Conservation (phyloP, 1,140 invertebrate species). For the Aphelenchoides besseyi region DNA sequence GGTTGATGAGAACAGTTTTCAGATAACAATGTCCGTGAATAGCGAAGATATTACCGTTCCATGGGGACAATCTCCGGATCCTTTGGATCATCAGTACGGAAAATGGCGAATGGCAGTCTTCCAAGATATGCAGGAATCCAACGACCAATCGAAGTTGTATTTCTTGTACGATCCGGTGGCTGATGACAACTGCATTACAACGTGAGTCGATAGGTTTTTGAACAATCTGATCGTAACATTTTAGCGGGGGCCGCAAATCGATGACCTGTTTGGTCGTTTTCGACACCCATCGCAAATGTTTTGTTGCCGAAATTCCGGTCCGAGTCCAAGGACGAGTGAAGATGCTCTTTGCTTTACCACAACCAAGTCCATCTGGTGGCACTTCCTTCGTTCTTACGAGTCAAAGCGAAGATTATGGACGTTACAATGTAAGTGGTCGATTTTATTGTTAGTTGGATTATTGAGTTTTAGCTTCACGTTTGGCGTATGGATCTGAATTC, state of each 20-base stretch:
- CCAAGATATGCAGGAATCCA: constrained; percentile 60
- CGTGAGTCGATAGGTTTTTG: constrained; percentile 32
- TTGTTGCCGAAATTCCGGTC: constrained; percentile 56
- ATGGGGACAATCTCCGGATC: constrained; percentile 61
- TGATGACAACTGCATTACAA: constrained; percentile 55
- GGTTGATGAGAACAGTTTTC: no score
- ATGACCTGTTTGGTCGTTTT: constrained; percentile 55
- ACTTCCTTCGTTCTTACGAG: constrained; percentile 55
- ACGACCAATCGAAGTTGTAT: constrained; percentile 55
- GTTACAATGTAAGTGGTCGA: constrained; percentile 34
- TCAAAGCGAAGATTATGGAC: constrained; percentile 57
- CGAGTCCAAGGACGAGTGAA: constrained; percentile 55
- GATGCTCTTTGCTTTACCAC: constrained; percentile 55
- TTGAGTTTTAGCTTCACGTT: constrained; percentile 44
- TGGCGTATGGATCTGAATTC: constrained; percentile 50
- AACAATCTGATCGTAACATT: constrained; percentile 29
- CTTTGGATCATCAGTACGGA: constrained; percentile 51
- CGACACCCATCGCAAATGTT: constrained; percentile 56
- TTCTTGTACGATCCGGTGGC: constrained; percentile 60
- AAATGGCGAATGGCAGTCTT: constrained; percentile 59
- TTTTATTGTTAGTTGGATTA: background rate
- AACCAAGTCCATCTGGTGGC: constrained; percentile 48
- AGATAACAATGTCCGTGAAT: constrained; percentile 5
- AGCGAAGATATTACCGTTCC: constrained; percentile 60
- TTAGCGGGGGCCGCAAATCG: constrained; percentile 54